Evolutionary conservation across 30 jellyfish, hydroid and myxozoan species (phyloP).

Genomic region (Pelagia noctiluca): DNA sequence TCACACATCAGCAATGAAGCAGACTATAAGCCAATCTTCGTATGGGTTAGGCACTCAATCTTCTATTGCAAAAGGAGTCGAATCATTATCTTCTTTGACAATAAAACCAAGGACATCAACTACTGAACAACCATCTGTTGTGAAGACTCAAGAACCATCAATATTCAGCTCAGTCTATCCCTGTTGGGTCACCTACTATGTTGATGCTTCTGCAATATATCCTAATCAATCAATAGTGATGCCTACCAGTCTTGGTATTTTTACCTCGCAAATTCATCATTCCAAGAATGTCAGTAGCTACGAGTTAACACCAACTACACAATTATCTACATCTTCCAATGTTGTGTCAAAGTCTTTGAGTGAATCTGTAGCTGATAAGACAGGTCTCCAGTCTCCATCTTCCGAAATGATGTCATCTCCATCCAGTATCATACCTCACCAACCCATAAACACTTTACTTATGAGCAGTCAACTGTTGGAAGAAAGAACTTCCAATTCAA

Average conservation of each 20-base stretch:
- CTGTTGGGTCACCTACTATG: conserved; percentile 1
- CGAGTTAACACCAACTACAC: no score
- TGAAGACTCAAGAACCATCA: background rate
- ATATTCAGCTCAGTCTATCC: background rate
- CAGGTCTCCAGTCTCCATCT: background rate
- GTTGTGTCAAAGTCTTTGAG: background rate
- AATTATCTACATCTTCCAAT: no score
- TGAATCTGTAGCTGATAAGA: background rate
- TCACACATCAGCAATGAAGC: no score
- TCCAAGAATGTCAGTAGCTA: no score
- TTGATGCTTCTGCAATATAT: conserved; percentile 4
- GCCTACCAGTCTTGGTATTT: no score
- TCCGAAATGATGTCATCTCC: background rate
- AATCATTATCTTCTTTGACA: no score
- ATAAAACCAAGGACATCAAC: no score
- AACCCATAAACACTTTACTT: background rate
- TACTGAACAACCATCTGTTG: background rate
- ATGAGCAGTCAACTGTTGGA: background rate
- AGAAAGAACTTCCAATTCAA: background rate
- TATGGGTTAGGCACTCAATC: no score
- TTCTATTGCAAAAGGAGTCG: no score
- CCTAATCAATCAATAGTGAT: background rate
- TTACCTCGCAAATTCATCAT: no score
- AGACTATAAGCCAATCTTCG: no score
- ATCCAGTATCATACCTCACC: background rate